Conservation (phyloP, 2,888 invertebrate genomes). For the Cataglyphis cursor region DNA sequence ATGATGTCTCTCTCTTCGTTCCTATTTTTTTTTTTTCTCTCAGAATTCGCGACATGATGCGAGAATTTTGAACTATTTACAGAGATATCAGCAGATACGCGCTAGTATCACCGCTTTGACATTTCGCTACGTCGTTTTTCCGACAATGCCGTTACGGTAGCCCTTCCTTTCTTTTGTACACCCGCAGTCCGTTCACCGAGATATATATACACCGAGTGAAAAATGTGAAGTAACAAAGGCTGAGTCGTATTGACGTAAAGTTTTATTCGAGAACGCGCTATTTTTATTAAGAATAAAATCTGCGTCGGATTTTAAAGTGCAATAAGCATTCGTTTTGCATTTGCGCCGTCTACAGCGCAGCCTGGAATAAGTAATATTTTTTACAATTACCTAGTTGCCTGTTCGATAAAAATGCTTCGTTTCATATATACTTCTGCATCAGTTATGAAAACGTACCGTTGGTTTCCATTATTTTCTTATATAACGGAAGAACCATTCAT, state of each 20-base stretch:
- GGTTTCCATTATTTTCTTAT: conserved; percentile 32
- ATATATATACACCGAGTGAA: conserved; percentile 24
- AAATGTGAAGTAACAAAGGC: conserved; percentile 42
- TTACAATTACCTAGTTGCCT: conserved; percentile 38
- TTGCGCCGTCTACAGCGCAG: background rate
- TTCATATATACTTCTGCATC: background rate
- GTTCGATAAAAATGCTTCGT: conserved; percentile 34
- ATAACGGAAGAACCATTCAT: conserved; percentile 5
- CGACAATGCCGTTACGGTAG: conserved; percentile 15
- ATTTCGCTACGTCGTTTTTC: background rate
- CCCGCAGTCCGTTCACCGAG: conserved; percentile 18
- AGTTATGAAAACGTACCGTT: background rate
- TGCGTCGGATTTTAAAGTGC: conserved; percentile 51
- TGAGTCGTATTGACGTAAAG: background rate
- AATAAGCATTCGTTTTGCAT: conserved; percentile 13
- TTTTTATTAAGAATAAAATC: conserved; percentile 58
- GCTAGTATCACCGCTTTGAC: conserved; percentile 9
- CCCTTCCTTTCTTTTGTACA: background rate
- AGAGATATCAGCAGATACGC: background rate
- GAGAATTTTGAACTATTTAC: conserved; percentile 27
- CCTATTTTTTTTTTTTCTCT: background rate
- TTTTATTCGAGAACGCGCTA: conserved; percentile 35
- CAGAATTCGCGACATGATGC: background rate
- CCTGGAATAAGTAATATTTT: conserved; percentile 37
- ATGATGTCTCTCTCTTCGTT: background rate